phyloP scores from a whole-genome alignment of 1,140 invertebrate species.

The Neoseiulus cucumeris region DNA sequence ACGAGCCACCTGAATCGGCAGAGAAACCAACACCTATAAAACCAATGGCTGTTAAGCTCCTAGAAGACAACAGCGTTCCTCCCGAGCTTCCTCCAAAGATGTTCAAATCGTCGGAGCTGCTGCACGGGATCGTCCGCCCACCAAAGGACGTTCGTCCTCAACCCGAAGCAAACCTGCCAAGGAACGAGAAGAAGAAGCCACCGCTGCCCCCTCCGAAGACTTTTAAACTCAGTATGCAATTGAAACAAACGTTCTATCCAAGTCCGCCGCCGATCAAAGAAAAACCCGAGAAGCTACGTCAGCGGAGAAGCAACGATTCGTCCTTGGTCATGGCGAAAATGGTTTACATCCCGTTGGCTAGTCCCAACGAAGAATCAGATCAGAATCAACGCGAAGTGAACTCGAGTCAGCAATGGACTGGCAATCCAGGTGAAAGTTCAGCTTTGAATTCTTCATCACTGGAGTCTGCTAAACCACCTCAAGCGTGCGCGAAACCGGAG shows the following conservation, averaged over 20 bases:
- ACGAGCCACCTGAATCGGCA: neutral
- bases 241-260: neutral
- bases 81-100: neutral
- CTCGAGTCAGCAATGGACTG: too few species aligned
- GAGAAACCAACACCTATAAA: neutral
- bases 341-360: neutral
- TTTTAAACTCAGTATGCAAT: neutral
- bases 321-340: neutral
- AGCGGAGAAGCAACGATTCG: neutral
- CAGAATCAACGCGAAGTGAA: too few species aligned
- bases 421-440: too few species aligned
- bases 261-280: neutral
- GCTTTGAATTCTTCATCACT: too few species aligned
- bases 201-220: neutral
- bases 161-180: neutral
- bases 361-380: too few species aligned
- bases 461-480: too few species aligned
- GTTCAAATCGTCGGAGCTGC: slow-evolving; percentile 8
- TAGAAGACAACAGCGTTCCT: neutral
- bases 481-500: too few species aligned
- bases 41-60: slow-evolving; percentile 6
- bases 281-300: neutral
- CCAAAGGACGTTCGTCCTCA: neutral
- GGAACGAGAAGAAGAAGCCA: neutral
- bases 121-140: neutral